Evolutionary conservation across 2,797 vertebrate species (phyloP).

Genomic region (Octomys mimax): DNA sequence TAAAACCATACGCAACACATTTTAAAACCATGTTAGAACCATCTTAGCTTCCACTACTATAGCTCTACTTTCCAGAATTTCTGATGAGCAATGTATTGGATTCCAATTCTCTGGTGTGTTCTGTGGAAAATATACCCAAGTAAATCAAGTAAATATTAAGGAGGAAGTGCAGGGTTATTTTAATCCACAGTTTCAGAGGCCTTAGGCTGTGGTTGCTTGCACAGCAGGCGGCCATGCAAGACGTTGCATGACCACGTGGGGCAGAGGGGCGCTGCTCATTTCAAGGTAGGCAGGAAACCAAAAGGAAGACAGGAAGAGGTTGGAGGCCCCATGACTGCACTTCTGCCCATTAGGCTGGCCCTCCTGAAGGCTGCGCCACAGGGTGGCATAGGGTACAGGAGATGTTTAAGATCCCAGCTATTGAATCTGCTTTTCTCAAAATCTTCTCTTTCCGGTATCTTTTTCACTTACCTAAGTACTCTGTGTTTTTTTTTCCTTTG

Average conservation of each 20-base stretch:
- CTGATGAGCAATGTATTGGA: neutral
- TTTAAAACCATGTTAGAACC: neutral
- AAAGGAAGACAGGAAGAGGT: neutral
- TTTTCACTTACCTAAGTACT: too few relatives aligned
- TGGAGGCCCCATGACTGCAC: too few relatives aligned
- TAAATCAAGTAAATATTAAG: neutral
- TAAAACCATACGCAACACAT: too few relatives aligned
- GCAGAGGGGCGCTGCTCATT: too few relatives aligned
- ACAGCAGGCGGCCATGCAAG: neutral
- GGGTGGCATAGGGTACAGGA: too few relatives aligned
- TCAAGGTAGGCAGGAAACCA: neutral
- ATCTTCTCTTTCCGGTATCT: neutral
- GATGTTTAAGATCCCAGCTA: too few relatives aligned
- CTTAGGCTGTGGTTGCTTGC: neutral
- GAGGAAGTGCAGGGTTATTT: neutral
- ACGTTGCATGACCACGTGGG: too few relatives aligned
- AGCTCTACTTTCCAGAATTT: neutral
- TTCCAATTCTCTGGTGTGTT: neutral
- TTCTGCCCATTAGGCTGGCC: accelerated
- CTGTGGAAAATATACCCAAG: too few relatives aligned
- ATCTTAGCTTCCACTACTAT: neutral
- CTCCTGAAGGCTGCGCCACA: accelerated
- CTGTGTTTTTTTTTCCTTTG: too few relatives aligned
- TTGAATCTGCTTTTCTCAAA: neutral
- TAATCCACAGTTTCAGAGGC: neutral